phyloP scores from a whole-genome alignment of 2,797 vertebrate genomes.

The Distichodus sexfasciatus region DNA sequence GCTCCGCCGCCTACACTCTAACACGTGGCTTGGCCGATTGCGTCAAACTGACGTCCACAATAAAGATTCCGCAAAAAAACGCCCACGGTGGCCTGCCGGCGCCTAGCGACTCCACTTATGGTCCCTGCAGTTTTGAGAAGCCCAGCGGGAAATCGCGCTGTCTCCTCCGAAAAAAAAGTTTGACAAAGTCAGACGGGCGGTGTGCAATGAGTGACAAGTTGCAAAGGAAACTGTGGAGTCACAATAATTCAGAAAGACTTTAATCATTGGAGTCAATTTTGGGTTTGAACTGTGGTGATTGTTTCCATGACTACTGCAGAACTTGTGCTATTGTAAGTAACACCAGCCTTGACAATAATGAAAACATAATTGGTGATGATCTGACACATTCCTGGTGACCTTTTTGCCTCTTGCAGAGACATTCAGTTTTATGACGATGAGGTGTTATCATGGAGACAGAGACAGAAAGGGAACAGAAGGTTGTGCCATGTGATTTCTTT shows the following conservation, averaged over 20 bases:
- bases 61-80: slow-evolving; percentile 49
- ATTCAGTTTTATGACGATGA: background rate
- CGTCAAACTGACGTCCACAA: slow-evolving; percentile 78
- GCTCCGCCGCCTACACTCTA: slow-evolving; percentile 68
- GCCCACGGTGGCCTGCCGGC: slow-evolving; percentile 33
- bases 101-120: slow-evolving; percentile 10
- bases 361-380: background rate
- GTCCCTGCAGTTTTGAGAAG: slow-evolving; percentile 20
- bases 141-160: slow-evolving; percentile 24
- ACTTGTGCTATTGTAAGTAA: background rate
- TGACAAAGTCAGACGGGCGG: slow-evolving; percentile 2
- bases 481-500: background rate
- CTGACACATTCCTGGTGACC: background rate
- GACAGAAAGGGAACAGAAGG: background rate
- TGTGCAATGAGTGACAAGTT: background rate
- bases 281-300: too few relatives aligned
- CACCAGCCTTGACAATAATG: background rate
- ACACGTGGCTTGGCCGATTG: slow-evolving; percentile 61
- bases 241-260: background rate
- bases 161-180: background rate
- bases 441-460: slow-evolving; percentile 30
- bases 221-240: background rate
- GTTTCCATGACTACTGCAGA: background rate
- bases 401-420: background rate
- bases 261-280: too few relatives aligned